Base-by-base conservation (phyloP, 1,140 invertebrate genomes). In the Steinernema khuongi region DNA sequence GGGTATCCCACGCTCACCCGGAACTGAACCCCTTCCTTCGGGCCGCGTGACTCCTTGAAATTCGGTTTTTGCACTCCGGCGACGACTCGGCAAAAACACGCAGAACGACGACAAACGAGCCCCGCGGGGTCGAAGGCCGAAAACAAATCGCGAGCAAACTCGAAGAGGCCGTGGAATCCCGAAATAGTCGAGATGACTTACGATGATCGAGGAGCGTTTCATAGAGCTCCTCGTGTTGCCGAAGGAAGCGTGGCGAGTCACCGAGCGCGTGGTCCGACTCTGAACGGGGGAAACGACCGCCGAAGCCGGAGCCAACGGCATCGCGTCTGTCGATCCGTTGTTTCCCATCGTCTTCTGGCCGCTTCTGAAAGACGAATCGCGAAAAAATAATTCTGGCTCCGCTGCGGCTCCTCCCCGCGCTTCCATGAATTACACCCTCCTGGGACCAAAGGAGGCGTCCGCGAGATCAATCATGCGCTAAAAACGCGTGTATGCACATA, bases 381-480 rank as follows among this genome's bases (percentile, higher is more conserved):
- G n/a, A 41, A 41, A 41, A 60, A 7, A 60, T 60, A 26, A 60
- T 60, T 60, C 50, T 60, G 19, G 22, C 50, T 60, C 22, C 50
- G 50, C 26, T 22, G 50, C 26, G 50, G 11, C 11, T 60, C 50
- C 11, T 60, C 50, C 36, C 36, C 7, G 7, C 36, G 2, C 4
- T 17, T 22, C 4, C 14, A 60, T 60, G 50, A 60, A 22, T 60
- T 60, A 60, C 26, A 60, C 50, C 50, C 50, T 60, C 50, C 50
- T 14, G 50, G 50, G 50, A 60, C 19, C 26, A n/a, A 14, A 7
- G 50, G 14, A 60, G 50, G 50, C 50, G 22, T 60, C 50, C 50
- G 50, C 50, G 50, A 60, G 50, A 60, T 60, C 50, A 60, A 60
- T 60, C 50, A 60, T 60, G 50, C 50, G 50, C 50, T 60, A 60